Conservation (phyloP, 2,113 vertebrate species). For the Heliornis fulica region DNA sequence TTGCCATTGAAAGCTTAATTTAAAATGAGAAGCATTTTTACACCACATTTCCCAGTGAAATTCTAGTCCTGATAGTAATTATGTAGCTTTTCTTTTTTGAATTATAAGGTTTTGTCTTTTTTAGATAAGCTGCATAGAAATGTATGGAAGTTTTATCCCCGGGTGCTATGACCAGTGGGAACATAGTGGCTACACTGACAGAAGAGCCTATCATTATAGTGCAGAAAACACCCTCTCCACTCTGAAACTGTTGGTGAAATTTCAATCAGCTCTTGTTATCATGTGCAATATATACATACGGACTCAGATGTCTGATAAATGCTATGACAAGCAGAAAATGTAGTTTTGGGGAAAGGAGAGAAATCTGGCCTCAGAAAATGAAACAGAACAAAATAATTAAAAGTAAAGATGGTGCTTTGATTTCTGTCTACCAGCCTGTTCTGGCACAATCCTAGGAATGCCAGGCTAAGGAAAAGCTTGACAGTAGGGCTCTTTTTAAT, state of each 20-base stretch:
- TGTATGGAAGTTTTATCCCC: background rate
- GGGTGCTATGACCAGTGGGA: background rate
- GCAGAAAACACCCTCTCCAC: background rate
- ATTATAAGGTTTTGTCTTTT: background rate
- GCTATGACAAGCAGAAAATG: background rate
- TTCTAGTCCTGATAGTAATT: conserved; percentile 30
- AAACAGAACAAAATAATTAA: background rate
- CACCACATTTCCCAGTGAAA: conserved; percentile 40
- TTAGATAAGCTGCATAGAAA: background rate
- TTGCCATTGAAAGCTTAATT: conserved; percentile 70
- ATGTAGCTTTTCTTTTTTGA: background rate
- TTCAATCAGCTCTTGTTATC: background rate
- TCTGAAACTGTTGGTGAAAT: background rate
- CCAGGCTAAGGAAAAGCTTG: background rate
- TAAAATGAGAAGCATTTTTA: conserved; percentile 72
- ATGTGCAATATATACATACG: background rate
- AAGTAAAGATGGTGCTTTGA: background rate
- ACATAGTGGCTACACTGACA: background rate
- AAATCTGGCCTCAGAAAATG: background rate
- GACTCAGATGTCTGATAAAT: background rate
- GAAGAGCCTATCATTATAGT: background rate
- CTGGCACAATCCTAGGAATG: background rate
- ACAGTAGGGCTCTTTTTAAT: background rate
- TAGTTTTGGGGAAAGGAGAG: background rate
- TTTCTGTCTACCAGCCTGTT: background rate